These are phyloP conservation scores for Holotrichia oblita DNA, from an alignment of 1,140 invertebrate genomes.

Conservation along the genomic window DNA sequence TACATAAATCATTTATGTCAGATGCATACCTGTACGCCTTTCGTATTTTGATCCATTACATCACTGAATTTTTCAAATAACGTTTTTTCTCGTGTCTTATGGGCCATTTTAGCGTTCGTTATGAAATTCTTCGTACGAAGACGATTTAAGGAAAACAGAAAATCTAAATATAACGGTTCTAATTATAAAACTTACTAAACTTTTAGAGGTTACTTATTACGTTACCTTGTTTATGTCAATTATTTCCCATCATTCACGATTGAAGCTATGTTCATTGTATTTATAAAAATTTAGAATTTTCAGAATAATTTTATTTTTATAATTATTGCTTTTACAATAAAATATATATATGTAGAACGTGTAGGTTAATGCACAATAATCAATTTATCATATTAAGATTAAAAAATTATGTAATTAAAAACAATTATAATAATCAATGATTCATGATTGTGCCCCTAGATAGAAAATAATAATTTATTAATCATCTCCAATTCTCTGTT, in stretches of 20 bases:
- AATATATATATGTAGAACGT: neutral
- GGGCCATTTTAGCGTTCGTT: neutral
- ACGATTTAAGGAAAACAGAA: no score
- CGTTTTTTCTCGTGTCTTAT: conserved; percentile 39
- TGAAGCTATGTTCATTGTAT: conserved; percentile 1
- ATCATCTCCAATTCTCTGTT: no score
- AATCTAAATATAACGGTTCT: neutral
- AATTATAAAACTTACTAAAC: conserved; percentile 24
- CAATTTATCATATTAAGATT: no score
- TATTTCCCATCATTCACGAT: neutral
- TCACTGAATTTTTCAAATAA: conserved; percentile 57
- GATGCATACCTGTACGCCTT: conserved; percentile 60
- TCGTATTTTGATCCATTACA: conserved; percentile 61
- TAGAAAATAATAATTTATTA: no score
- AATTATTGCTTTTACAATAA: neutral
- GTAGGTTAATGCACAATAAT: no score
- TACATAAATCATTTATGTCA: conserved; percentile 40
- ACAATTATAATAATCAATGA: neutral
- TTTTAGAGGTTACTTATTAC: neutral
- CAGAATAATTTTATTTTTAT: neutral
- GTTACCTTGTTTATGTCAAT: conserved; percentile 33
- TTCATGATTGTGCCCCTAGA: neutral
- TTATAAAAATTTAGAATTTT: neutral
- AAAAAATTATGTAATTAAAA: neutral
- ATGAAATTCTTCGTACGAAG: neutral